Evolutionary conservation across 2,113 vertebrate species (phyloP).

Genomic region (Microtus ochrogaster): DNA sequence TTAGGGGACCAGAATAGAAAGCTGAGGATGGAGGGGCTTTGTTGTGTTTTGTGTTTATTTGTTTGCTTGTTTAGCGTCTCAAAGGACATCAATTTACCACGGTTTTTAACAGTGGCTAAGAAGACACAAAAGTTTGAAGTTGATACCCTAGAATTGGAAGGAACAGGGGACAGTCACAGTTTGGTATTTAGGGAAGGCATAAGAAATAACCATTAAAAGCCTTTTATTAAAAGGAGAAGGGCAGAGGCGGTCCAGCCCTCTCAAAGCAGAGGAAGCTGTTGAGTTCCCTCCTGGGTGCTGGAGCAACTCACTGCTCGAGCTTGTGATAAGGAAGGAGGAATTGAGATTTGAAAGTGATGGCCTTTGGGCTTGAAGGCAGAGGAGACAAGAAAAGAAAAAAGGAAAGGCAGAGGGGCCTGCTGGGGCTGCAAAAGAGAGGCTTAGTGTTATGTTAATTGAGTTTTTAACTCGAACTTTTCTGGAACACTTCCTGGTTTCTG

Average conservation of each 20-base stretch:
- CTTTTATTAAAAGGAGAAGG: constrained; percentile 58
- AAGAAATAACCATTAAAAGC: constrained; percentile 57
- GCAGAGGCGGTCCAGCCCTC: not conserved
- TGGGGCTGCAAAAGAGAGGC: constrained; percentile 41
- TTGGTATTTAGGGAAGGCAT: constrained; percentile 54
- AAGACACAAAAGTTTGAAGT: constrained; percentile 56
- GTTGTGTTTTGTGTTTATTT: not conserved
- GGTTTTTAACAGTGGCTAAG: not conserved
- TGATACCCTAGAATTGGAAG: constrained; percentile 39
- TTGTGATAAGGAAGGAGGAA: not conserved
- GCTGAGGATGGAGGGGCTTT: not conserved
- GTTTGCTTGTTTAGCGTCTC: not conserved
- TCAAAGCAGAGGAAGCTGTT: constrained; percentile 54
- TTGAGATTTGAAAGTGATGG: constrained; percentile 34
- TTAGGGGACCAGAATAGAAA: constrained; percentile 48
- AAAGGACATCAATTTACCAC: not conserved
- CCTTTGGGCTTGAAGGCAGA: constrained; percentile 29
- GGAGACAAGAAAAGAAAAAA: not conserved
- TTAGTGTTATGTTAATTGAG: not conserved
- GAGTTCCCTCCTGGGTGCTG: not conserved
- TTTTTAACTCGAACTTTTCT: not conserved
- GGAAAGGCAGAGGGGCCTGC: not conserved
- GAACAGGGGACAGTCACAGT: constrained; percentile 45
- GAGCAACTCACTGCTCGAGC: not conserved
- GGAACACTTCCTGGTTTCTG: constrained; percentile 11